A percentile compares a stretch with the other conserved stretches of the same genome.
phyloP scores from a whole-genome alignment of 2,797 vertebrate species.

The Hydrophis major region DNA sequence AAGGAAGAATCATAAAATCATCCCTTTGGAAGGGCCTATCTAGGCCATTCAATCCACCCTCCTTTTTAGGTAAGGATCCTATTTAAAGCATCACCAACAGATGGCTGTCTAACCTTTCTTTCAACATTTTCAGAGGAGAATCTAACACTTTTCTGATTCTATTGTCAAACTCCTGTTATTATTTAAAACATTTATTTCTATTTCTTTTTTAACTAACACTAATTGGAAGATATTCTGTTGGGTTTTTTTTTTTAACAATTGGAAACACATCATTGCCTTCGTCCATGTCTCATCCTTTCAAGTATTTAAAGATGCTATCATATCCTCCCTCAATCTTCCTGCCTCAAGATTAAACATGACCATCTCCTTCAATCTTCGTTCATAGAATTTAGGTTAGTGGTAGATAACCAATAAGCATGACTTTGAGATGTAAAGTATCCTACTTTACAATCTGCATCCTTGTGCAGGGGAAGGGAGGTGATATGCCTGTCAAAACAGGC shows the following conservation, averaged over 20 bases:
- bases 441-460: neutral
- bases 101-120: neutral
- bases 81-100: neutral
- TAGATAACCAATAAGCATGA: neutral
- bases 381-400: neutral
- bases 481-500: neutral
- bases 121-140: neutral
- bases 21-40: neutral
- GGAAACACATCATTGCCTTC: neutral
- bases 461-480: neutral
- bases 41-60: neutral
- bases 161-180: neutral
- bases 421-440: neutral
- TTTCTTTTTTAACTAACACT: neutral
- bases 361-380: neutral
- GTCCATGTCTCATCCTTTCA: neutral
- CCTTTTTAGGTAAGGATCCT: neutral
- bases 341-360: neutral
- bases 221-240: neutral
- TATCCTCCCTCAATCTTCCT: neutral
- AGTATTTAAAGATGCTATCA: neutral
- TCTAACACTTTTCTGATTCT: neutral
- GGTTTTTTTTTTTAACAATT: neutral
- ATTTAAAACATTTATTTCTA: neutral
- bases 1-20: neutral